Evolutionary conservation across 2,113 vertebrate genomes (phyloP).

Genomic region (Xenopus tropicalis): UCB_Xtro_10.0 CM004449.2:65252501-65253000

Average conservation of each 20-base stretch:
- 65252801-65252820: slow-evolving; percentile 88
- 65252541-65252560: background rate
- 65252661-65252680: slow-evolving; percentile 87
- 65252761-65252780: slow-evolving; percentile 95
- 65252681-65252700: slow-evolving; percentile 91
- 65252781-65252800: slow-evolving; percentile 85
- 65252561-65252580: slow-evolving; percentile 50
- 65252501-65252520: rapidly evolving
- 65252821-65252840: slow-evolving; percentile 85
- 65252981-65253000: no score
- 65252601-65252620: slow-evolving; percentile 61
- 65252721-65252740: slow-evolving; percentile 85
- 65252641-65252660: slow-evolving; percentile 92
- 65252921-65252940: slow-evolving; percentile 67
- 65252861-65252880: slow-evolving; percentile 90
- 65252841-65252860: slow-evolving; percentile 93
- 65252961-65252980: no score
- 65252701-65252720: slow-evolving; percentile 83
- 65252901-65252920: slow-evolving; percentile 91
- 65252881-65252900: slow-evolving; percentile 96
- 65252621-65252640: slow-evolving; percentile 87
- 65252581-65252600: slow-evolving; percentile 59
- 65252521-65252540: background rate
- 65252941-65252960: no score
- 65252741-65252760: slow-evolving; percentile 94